phyloP scores from a whole-genome alignment of 2,888 invertebrate genomes.

The Cataglyphis albicans region DNA sequence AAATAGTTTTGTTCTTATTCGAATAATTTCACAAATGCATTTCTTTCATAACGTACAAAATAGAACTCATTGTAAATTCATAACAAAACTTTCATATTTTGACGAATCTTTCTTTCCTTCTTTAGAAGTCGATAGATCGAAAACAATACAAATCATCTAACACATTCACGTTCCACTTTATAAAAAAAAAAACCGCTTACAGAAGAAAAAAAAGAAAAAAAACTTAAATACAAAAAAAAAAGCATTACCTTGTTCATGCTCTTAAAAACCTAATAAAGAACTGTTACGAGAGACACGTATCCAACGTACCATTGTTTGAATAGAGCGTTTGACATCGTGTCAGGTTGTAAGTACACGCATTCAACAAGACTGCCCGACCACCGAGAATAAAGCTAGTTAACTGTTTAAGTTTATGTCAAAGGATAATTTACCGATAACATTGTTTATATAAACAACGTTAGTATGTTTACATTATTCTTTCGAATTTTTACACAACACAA shows the following conservation, averaged over 20 bases:
- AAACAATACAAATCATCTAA: constrained; percentile 8
- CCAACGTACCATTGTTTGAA: constrained; percentile 43
- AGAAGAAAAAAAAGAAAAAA: background rate
- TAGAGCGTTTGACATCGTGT: constrained; percentile 60
- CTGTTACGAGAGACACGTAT: constrained; percentile 29
- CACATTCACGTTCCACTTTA: constrained; percentile 2
- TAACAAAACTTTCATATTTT: background rate
- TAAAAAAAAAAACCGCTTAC: background rate
- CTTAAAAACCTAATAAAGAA: constrained; percentile 37
- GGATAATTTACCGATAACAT: background rate
- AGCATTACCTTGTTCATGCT: background rate
- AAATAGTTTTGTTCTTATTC: background rate
- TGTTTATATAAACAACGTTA: background rate
- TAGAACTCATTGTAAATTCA: background rate
- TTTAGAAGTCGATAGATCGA: constrained; percentile 9
- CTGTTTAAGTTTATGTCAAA: constrained; percentile 12
- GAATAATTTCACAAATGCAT: background rate
- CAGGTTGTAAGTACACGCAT: constrained; percentile 63
- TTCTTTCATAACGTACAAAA: background rate
- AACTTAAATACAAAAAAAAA: background rate
- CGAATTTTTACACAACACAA: background rate
- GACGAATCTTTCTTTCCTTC: background rate
- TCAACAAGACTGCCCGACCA: constrained; percentile 45
- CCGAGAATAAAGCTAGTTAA: constrained; percentile 3
- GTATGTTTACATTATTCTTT: background rate